Evolutionary conservation across 2,888 invertebrate species (phyloP).

Genomic region (Trissonchulus sp.): DNA sequence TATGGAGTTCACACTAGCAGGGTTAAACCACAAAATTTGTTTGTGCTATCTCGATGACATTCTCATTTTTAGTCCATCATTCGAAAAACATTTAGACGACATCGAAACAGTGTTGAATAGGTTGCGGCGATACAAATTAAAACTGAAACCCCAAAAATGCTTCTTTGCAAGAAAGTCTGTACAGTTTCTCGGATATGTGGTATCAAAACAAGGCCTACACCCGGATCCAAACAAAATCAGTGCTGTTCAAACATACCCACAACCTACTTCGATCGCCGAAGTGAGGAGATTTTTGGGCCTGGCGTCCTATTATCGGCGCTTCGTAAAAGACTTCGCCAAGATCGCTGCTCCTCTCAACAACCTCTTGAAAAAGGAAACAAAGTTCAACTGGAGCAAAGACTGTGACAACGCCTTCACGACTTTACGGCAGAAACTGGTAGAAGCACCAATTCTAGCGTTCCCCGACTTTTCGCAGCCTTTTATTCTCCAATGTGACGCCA

Average conservation of each 20-base stretch:
- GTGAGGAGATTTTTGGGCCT: constrained; percentile 18
- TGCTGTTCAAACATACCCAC: constrained; percentile 1
- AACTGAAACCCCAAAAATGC: no score
- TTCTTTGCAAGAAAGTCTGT: no score
- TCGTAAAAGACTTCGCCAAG: neutral
- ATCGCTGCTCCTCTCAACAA: constrained; percentile 6
- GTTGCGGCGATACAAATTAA: no score
- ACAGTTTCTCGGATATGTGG: no score
- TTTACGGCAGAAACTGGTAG: neutral
- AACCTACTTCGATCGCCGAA: neutral
- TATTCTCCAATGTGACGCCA: constrained; percentile 23
- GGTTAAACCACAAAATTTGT: no score
- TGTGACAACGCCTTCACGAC: constrained; percentile 1
- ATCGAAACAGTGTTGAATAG: no score
- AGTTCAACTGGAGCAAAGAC: constrained; percentile 10
- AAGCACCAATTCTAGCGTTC: constrained; percentile 23
- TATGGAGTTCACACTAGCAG: no score
- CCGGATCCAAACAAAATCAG: neutral
- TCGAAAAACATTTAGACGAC: no score
- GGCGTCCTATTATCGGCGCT: constrained; percentile 20
- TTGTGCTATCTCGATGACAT: no score
- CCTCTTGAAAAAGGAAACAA: neutral
- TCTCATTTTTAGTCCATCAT: no score
- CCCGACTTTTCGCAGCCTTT: constrained; percentile 22
- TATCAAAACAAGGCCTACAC: no score